Conservation (phyloP, 2,888 invertebrate species). For the Erannis defoliaria region DNA sequence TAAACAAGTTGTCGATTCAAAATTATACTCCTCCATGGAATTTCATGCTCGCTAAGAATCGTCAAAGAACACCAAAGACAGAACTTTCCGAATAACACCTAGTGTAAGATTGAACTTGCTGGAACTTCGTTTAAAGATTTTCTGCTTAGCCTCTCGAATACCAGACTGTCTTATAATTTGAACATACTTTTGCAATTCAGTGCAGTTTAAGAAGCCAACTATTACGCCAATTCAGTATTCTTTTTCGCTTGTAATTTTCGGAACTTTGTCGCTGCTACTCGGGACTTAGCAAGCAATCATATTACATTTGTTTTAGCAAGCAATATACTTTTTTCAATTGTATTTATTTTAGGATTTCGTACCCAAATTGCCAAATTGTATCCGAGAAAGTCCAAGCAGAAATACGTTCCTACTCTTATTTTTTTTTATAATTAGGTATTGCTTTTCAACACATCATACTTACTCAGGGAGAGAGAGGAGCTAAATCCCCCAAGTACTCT, state of each 20-base stretch:
- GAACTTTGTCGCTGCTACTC: too few relatives aligned
- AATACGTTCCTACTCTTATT: too few relatives aligned
- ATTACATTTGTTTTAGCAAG: too few relatives aligned
- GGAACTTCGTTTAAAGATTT: conserved; percentile 1
- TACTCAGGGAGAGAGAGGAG: too few relatives aligned
- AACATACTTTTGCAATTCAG: neutral
- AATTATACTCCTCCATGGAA: neutral
- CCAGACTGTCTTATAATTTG: neutral
- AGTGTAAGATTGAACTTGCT: conserved; percentile 7
- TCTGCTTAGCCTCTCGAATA: neutral
- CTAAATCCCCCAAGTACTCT: too few relatives aligned
- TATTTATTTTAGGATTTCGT: too few relatives aligned
- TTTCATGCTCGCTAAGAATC: neutral
- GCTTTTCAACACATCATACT: too few relatives aligned
- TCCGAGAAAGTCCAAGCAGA: too few relatives aligned
- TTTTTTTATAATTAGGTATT: too few relatives aligned
- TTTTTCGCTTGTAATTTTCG: neutral
- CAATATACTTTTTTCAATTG: too few relatives aligned
- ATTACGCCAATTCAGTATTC: neutral
- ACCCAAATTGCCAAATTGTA: too few relatives aligned
- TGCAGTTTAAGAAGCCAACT: neutral
- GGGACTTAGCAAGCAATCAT: too few relatives aligned
- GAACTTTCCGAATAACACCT: neutral
- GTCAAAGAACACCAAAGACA: neutral
- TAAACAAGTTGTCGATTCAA: neutral